Conservation (phyloP, 2,113 vertebrate species). For the Shinisaurus crocodilurus region DNA sequence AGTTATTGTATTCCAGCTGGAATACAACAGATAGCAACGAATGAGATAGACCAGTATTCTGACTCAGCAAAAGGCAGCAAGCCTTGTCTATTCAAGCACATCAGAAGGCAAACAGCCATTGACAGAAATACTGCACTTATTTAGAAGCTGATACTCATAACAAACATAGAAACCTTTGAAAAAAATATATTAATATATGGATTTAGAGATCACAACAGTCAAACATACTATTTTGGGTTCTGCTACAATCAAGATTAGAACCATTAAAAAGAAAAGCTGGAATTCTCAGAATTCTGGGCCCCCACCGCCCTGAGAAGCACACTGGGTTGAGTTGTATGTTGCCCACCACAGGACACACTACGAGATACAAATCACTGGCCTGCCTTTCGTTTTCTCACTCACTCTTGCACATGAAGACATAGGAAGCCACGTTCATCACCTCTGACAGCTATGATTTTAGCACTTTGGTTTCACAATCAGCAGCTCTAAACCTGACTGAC, state of each 20-base stretch:
- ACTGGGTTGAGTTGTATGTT: not conserved
- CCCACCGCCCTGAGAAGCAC: not conserved
- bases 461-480: not conserved
- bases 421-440: not conserved
- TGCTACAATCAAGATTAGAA: not conserved
- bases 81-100: not conserved
- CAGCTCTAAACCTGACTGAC: not conserved
- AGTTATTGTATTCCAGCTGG: not conserved
- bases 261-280: not conserved
- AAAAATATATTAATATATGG: not conserved
- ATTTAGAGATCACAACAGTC: not conserved
- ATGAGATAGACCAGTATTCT: not conserved
- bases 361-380: not conserved
- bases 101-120: not conserved
- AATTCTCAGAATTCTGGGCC: not conserved
- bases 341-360: not conserved
- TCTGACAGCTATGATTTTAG: not conserved
- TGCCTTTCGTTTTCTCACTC: not conserved
- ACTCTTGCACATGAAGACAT: too few relatives aligned
- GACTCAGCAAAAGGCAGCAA: not conserved
- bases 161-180: not conserved
- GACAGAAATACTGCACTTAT: not conserved
- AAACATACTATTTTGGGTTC: not conserved
- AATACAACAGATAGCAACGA: not conserved
- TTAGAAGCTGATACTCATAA: not conserved